A percentile compares a stretch with the other conserved stretches of the same genome.
Evolutionary conservation across 2,888 invertebrate genomes (phyloP).

Genomic region (Sympetrum striolatum): DNA sequence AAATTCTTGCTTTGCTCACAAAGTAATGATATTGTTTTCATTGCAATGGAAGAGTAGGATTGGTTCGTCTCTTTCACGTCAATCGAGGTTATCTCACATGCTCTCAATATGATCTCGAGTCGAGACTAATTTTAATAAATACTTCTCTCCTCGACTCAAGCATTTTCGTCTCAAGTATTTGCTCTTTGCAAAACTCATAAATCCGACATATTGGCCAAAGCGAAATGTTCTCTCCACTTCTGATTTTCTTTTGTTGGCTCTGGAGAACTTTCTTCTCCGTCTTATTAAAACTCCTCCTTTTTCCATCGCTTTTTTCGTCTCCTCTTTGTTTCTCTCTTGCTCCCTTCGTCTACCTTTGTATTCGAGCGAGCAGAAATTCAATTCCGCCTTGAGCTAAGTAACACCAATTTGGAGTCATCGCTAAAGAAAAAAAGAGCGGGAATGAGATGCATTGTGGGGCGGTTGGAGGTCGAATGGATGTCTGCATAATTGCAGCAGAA

Average conservation of each 20-base stretch:
- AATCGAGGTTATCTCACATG: no score
- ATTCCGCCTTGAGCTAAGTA: background rate
- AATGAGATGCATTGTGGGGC: background rate
- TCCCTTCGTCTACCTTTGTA: background rate
- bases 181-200: background rate
- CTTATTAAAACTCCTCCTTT: background rate
- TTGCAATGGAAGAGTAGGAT: no score
- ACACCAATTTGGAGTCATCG: background rate
- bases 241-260: no score
- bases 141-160: background rate
- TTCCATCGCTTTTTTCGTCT: background rate
- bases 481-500: background rate
- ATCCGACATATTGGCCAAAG: background rate
- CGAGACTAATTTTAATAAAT: background rate
- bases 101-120: no score
- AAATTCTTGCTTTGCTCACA: no score
- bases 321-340: background rate
- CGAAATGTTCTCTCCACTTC: no score
- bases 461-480: background rate
- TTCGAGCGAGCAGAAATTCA: background rate
- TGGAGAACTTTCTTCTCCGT: background rate
- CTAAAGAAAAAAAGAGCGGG: background rate
- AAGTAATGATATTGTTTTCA: no score
- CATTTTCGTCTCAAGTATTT: background rate
- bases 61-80: no score